Evolutionary conservation across 1,140 invertebrate species (phyloP).

Genomic region (Pantala flavescens): DNA sequence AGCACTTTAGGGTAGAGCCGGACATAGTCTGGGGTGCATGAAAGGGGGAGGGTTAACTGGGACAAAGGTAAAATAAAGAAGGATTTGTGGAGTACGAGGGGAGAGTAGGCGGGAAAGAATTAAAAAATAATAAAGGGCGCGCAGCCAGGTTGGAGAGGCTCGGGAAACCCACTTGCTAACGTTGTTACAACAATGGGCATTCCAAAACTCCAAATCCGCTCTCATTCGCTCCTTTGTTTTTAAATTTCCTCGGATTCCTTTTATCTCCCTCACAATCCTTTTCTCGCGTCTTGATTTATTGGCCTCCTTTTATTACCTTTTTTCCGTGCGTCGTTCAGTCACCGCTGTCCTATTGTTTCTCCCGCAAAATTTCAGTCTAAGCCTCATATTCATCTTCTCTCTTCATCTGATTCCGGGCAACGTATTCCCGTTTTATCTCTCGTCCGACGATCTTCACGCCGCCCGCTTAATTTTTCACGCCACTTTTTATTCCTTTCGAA

Average conservation of each 20-base stretch:
- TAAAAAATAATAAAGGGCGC: slow-evolving; percentile 7
- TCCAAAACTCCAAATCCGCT: not conserved
- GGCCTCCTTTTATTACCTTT: too few relatives aligned
- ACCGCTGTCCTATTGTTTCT: not conserved
- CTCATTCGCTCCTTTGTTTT: too few relatives aligned
- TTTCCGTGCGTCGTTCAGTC: not conserved
- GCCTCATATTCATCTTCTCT: not conserved
- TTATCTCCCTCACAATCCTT: too few relatives aligned
- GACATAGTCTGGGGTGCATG: too few relatives aligned
- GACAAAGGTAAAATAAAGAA: too few relatives aligned
- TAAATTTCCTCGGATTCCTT: too few relatives aligned
- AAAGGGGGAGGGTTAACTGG: too few relatives aligned
- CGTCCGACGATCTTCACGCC: not conserved
- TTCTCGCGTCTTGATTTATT: too few relatives aligned
- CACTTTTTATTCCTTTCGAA: not conserved
- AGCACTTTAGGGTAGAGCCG: too few relatives aligned
- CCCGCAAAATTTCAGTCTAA: not conserved
- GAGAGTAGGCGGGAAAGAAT: not conserved
- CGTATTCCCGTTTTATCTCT: not conserved
- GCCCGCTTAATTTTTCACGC: not conserved
- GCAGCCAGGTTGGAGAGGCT: not conserved
- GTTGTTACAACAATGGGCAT: slow-evolving; percentile 9
- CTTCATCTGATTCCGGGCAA: not conserved
- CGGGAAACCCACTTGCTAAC: not conserved
- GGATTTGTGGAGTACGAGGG: not conserved